A percentile compares a stretch with the other conserved stretches of the same genome.
Conservation (phyloP, 2,797 vertebrate species). For the Sitta carolinensis region DNA sequence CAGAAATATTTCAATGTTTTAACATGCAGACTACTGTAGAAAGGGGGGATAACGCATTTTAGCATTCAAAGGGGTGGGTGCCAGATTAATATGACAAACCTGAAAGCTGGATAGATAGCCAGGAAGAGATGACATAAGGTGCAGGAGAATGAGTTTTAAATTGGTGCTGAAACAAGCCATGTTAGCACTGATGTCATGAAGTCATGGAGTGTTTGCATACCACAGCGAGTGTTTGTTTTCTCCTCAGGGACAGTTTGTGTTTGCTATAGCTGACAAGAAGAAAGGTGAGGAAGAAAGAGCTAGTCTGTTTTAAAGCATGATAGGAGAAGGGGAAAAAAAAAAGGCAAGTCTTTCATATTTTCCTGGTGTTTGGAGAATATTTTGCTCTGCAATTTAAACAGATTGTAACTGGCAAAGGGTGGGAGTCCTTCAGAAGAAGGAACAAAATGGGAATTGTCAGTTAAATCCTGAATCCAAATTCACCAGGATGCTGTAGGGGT, state of each 20-base stretch:
- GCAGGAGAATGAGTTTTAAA: slow-evolving; percentile 14
- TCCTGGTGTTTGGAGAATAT: background rate
- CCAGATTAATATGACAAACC: slow-evolving; percentile 13
- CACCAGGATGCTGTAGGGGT: background rate
- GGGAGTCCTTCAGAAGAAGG: background rate
- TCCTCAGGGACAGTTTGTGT: slow-evolving; percentile 39
- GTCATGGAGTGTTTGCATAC: slow-evolving; percentile 39
- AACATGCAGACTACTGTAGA: background rate
- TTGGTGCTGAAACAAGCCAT: background rate
- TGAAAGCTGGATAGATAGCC: background rate
- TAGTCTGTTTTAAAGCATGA: background rate
- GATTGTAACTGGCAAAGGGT: background rate
- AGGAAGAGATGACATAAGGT: background rate
- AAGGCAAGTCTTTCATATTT: background rate
- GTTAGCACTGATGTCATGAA: background rate
- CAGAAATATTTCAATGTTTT: background rate
- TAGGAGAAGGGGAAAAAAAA: background rate
- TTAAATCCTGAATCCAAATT: background rate
- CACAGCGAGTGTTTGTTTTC: slow-evolving; percentile 44
- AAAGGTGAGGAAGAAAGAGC: slow-evolving; percentile 27
- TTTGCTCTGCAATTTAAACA: background rate
- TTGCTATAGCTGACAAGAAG: slow-evolving; percentile 26
- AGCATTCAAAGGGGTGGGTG: background rate
- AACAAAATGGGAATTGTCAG: background rate
- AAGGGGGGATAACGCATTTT: background rate